A percentile compares a stretch with the other conserved stretches of the same genome.
These are phyloP conservation scores for Saiga tatarica DNA, from an alignment of 2,113 vertebrate genomes.

Conservation along the genomic window DNA sequence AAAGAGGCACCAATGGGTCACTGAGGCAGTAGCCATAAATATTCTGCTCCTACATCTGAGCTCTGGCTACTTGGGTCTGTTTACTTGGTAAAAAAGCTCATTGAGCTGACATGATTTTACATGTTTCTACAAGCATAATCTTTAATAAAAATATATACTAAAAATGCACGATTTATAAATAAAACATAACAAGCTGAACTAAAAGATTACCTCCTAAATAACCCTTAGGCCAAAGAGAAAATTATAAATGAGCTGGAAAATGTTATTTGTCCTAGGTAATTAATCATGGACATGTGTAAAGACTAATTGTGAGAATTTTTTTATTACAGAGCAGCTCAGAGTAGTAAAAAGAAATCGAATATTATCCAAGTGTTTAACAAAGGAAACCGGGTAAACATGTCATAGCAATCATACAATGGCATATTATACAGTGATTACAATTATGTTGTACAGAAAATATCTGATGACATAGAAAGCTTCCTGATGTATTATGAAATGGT, in stretches of 20 bases:
- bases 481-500: background rate
- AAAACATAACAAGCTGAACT: background rate
- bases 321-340: background rate
- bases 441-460: background rate
- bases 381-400: background rate
- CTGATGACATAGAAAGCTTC: background rate
- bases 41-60: accelerated
- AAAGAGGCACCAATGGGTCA: background rate
- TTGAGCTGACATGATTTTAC: background rate
- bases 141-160: background rate
- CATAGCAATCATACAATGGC: background rate
- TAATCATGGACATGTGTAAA: background rate
- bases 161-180: background rate
- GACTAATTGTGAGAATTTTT: background rate
- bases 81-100: background rate
- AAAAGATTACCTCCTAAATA: background rate
- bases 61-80: accelerated
- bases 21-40: accelerated
- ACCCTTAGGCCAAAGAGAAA: background rate
- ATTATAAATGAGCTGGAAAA: background rate
- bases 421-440: background rate
- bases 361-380: background rate
- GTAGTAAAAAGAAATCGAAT: background rate
- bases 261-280: background rate
- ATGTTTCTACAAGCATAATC: background rate